A percentile compares a stretch with the other conserved stretches of the same genome.
Conservation (phyloP, 2,797 vertebrate genomes). For the Siniperca scherzeri region DNA sequence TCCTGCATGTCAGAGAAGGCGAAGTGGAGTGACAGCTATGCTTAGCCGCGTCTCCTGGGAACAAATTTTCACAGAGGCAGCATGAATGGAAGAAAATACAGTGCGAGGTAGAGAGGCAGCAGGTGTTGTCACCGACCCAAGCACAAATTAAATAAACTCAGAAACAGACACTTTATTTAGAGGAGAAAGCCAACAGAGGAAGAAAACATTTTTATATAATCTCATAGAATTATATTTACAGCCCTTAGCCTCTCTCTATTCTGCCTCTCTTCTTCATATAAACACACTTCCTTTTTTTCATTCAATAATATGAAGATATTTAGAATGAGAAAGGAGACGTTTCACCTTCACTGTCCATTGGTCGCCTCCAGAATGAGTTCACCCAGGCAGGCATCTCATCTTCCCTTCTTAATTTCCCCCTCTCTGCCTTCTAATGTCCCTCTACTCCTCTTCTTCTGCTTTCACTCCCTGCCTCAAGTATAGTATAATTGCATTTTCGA, state of each 20-base stretch:
- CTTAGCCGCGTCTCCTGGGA: conserved; percentile 59
- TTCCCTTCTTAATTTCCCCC: conserved; percentile 46
- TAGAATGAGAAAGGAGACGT: background rate
- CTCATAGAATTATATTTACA: conserved; percentile 2
- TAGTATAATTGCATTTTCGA: conserved; percentile 73
- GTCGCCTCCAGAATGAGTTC: conserved; percentile 36
- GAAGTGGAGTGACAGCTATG: conserved; percentile 60
- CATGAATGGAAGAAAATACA: conserved; percentile 35
- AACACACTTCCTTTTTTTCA: conserved; percentile 7
- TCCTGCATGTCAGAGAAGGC: conserved; percentile 54
- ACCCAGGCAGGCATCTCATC: conserved; percentile 46
- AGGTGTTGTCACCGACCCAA: conserved; percentile 56
- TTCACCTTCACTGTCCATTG: conserved; percentile 31
- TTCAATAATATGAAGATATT: conserved; percentile 21
- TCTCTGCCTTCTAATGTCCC: conserved; percentile 52
- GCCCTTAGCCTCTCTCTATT: background rate
- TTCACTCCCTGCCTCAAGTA: conserved; percentile 61
- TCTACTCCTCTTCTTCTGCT: conserved; percentile 51
- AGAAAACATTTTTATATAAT: background rate
- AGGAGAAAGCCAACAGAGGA: conserved; percentile 19
- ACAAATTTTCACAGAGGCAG: conserved; percentile 36
- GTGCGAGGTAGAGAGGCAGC: conserved; percentile 28
- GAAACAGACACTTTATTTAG: conserved; percentile 29
- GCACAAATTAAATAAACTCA: conserved; percentile 35
- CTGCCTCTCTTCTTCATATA: background rate